These are phyloP conservation scores for Pseudonaja textilis DNA, from an alignment of 2,113 vertebrate species.

Conservation along the genomic window DNA sequence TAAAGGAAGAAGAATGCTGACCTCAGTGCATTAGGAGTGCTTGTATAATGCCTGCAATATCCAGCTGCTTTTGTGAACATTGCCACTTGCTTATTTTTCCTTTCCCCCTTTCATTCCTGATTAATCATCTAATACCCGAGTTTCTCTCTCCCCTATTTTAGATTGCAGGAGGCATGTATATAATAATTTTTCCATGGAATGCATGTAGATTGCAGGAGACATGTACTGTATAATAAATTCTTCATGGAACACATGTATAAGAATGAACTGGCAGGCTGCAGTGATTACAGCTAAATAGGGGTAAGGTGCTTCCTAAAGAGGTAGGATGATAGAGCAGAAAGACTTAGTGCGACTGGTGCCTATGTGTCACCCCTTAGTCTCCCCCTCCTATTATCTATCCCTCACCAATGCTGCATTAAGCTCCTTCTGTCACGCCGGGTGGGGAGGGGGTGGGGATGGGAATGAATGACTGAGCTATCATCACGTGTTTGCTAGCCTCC, in stretches of 20 bases:
- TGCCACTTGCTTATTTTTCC: neutral
- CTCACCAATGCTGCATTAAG: slow-evolving; percentile 35
- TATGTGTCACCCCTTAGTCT: neutral
- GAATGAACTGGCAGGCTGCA: neutral
- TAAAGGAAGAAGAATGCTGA: neutral
- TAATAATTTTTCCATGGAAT: too few species aligned
- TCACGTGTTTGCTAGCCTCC: slow-evolving; percentile 54
- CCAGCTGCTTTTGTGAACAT: neutral
- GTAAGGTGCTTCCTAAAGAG: neutral
- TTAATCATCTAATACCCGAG: neutral
- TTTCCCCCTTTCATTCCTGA: neutral
- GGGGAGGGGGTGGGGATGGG: neutral
- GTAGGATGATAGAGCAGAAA: neutral
- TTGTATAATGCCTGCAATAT: neutral
- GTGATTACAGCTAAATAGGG: neutral
- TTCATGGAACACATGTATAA: too few species aligned
- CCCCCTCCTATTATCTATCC: neutral
- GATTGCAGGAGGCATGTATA: too few species aligned
- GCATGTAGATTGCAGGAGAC: neutral
- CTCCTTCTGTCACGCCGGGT: slow-evolving; percentile 26
- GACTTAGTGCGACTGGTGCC: neutral
- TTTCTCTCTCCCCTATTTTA: too few species aligned
- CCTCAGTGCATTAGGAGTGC: neutral
- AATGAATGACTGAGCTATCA: slow-evolving; percentile 9
- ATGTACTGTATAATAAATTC: neutral